These are phyloP conservation scores for Hassar affinis DNA, from an alignment of 2,113 vertebrate species.

Conservation along the genomic window DNA sequence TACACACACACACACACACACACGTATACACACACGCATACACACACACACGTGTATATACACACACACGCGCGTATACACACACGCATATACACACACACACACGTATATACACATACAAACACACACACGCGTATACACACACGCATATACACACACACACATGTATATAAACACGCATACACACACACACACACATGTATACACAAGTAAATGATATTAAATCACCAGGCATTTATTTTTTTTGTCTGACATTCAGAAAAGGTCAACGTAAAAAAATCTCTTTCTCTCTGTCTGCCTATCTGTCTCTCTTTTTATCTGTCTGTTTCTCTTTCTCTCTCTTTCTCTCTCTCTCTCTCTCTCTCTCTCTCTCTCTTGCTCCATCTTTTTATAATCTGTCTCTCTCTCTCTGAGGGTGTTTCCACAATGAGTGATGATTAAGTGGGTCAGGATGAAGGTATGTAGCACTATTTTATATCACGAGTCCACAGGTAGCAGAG, in stretches of 20 bases:
- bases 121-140: constrained; percentile 51
- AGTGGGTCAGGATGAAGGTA: constrained; percentile 65
- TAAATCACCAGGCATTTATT: neutral
- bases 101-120: constrained; percentile 53
- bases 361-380: neutral
- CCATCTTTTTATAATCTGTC: neutral
- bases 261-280: neutral
- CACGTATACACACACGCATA: neutral
- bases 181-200: constrained; percentile 17
- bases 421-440: constrained; percentile 64
- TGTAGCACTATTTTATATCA: constrained; percentile 67
- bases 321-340: neutral
- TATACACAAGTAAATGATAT: neutral
- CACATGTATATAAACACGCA: neutral
- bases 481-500: constrained; percentile 58
- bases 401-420: constrained; percentile 57
- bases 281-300: neutral
- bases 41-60: no score
- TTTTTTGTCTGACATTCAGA: neutral
- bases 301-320: neutral
- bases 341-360: neutral
- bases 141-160: neutral
- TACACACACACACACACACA: neutral
- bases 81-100: neutral
- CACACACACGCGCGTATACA: no score